Evolutionary conservation across 2,113 vertebrate species (phyloP).

Genomic region (Acrocephalus arundinaceus): DNA sequence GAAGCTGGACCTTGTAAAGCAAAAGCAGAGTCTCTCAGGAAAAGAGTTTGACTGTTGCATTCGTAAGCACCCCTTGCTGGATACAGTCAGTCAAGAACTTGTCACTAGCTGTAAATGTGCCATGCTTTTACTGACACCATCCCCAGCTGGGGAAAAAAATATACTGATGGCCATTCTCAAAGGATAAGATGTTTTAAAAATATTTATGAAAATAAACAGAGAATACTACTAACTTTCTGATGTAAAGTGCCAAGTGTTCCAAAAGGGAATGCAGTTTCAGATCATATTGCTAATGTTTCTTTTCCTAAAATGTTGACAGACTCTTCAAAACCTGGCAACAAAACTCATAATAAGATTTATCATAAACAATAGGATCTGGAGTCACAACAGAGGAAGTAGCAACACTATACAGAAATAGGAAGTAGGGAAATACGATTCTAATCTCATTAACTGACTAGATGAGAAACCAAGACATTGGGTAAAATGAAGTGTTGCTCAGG

Average conservation of each 20-base stretch:
- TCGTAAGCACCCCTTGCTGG: background rate
- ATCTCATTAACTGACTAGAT: background rate
- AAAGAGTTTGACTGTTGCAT: background rate
- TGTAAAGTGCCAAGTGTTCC: constrained; percentile 45
- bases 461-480: background rate
- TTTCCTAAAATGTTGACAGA: constrained; percentile 24
- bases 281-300: background rate
- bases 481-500: background rate
- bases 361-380: background rate
- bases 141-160: background rate
- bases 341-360: constrained; percentile 24
- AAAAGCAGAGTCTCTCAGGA: background rate
- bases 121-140: constrained; percentile 28
- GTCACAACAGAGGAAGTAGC: background rate
- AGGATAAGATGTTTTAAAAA: constrained; percentile 35
- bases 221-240: constrained; percentile 3
- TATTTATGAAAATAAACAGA: constrained; percentile 37
- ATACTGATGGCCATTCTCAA: constrained; percentile 46
- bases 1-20: background rate
- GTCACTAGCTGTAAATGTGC: constrained; percentile 33
- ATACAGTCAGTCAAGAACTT: constrained; percentile 12
- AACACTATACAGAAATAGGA: background rate
- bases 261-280: constrained; percentile 26
- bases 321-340: background rate
- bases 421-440: background rate